Evolutionary conservation across 2,888 invertebrate species (phyloP).

Genomic region (Patella pellucida): DNA sequence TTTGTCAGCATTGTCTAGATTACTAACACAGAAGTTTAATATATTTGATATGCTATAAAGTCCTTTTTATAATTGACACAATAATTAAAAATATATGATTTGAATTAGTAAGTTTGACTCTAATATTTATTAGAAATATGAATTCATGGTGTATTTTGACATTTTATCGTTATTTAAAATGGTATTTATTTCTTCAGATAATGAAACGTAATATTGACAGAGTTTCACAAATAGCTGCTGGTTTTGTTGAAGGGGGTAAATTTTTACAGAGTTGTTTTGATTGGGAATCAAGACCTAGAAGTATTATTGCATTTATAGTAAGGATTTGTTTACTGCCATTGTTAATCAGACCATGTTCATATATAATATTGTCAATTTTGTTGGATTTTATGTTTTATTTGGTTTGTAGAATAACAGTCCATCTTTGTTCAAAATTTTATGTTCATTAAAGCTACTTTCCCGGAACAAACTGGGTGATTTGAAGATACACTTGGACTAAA

Average conservation of each 20-base stretch:
- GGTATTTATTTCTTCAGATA: conserved; percentile 71
- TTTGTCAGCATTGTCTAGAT: too few species aligned
- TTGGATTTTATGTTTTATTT: too few species aligned
- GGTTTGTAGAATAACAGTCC: too few species aligned
- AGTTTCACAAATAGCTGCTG: conserved; percentile 89
- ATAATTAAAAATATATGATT: too few species aligned
- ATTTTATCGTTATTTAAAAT: neutral
- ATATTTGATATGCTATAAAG: too few species aligned
- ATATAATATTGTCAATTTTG: neutral
- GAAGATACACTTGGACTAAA: too few species aligned
- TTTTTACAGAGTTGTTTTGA: conserved; percentile 96
- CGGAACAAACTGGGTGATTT: too few species aligned
- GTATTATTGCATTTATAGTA: conserved; percentile 83
- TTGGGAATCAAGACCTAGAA: conserved; percentile 87
- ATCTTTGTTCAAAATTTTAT: neutral
- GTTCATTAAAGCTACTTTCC: neutral
- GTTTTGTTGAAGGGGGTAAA: conserved; percentile 89
- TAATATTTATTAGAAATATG: too few species aligned
- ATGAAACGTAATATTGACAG: conserved; percentile 95
- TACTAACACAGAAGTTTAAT: too few species aligned
- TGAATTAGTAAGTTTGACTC: too few species aligned
- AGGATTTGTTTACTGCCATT: conserved; percentile 38
- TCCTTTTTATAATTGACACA: too few species aligned
- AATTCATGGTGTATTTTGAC: too few species aligned
- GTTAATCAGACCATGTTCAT: neutral